A percentile compares a stretch with the other conserved stretches of the same genome.
Conservation (phyloP, 2,113 vertebrate species). For the Eulacestoma nigropectus region DNA sequence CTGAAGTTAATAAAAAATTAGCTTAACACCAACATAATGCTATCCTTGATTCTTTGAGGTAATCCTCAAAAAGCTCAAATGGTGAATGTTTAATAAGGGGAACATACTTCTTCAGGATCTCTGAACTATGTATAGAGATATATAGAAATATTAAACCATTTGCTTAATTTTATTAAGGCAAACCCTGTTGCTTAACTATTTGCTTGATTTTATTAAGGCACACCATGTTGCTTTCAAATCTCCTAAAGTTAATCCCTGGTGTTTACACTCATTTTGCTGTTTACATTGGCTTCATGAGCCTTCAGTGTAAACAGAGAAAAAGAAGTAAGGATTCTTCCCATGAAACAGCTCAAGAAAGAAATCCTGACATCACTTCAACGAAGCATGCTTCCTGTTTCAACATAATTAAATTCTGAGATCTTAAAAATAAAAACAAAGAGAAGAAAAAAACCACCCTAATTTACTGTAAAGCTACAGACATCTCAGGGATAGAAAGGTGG, state of each 20-base stretch:
- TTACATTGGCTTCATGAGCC: slow-evolving; percentile 22
- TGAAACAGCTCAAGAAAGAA: background rate
- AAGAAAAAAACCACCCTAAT: background rate
- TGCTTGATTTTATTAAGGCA: background rate
- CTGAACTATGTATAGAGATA: background rate
- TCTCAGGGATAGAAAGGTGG: background rate
- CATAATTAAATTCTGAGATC: background rate
- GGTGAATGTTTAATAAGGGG: background rate
- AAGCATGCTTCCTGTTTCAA: background rate
- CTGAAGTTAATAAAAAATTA: background rate
- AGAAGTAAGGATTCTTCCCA: slow-evolving; percentile 1
- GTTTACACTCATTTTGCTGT: background rate
- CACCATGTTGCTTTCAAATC: background rate
- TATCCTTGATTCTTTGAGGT: background rate
- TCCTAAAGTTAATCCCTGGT: background rate
- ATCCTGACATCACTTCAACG: background rate
- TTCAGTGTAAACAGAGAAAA: background rate
- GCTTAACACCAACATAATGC: background rate
- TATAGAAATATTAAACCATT: background rate
- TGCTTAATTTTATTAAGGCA: background rate
- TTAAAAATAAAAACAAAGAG: background rate
- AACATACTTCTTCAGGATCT: background rate
- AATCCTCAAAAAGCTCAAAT: background rate
- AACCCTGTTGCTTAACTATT: background rate
- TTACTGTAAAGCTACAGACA: background rate